Conservation (phyloP, 2,113 vertebrate genomes). For the Cebus imitator region DNA sequence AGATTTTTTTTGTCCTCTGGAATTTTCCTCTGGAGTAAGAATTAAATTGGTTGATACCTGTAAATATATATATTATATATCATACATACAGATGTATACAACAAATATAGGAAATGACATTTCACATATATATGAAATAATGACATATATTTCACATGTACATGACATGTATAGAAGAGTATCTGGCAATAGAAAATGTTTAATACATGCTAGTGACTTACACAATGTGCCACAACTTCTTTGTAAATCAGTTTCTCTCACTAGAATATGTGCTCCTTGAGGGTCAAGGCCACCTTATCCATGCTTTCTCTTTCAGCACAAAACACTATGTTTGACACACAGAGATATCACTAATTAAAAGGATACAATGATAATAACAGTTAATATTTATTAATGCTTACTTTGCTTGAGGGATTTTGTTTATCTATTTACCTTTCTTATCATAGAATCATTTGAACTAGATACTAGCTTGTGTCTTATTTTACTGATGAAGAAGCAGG, state of each 20-base stretch:
- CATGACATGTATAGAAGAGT: too few relatives aligned
- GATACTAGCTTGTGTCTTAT: background rate
- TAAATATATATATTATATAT: background rate
- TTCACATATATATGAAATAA: background rate
- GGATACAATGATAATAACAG: background rate
- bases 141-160: background rate
- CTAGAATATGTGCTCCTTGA: background rate
- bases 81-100: background rate
- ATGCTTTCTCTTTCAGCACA: background rate
- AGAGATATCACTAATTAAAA: background rate
- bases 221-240: background rate
- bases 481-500: background rate
- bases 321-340: background rate
- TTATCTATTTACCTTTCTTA: background rate
- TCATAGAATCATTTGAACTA: background rate
- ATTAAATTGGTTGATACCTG: background rate
- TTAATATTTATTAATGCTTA: background rate
- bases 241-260: background rate
- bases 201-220: background rate
- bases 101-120: background rate
- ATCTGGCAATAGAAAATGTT: background rate
- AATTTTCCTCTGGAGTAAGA: background rate
- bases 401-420: background rate
- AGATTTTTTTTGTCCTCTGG: background rate
- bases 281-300: background rate